A percentile compares a stretch with the other conserved stretches of the same genome.
These are phyloP conservation scores for Merodon equestris DNA, from an alignment of 2,888 invertebrate genomes.

Conservation along the genomic window DNA sequence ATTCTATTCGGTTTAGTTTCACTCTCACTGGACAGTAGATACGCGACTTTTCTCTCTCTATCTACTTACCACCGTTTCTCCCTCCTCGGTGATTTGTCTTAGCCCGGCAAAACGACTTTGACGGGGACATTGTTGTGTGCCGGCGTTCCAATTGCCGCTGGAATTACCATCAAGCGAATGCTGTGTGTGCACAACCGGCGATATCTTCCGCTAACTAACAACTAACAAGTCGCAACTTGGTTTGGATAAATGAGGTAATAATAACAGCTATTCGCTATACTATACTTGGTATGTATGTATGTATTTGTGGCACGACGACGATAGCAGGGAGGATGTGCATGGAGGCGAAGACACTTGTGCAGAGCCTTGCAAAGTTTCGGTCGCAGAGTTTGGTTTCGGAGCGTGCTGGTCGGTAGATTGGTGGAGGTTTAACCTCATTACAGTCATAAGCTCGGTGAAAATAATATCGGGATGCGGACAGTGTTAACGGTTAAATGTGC, in stretches of 20 bases:
- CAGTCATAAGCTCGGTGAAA: conserved; percentile 24
- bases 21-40: conserved; percentile 19
- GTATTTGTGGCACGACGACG: conserved; percentile 24
- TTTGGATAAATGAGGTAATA: conserved; percentile 54
- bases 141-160: conserved; percentile 46
- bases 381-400: conserved; percentile 15
- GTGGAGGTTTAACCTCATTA: conserved; percentile 42
- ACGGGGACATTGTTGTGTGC: conserved; percentile 22
- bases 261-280: conserved; percentile 2
- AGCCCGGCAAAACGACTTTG: conserved; percentile 38
- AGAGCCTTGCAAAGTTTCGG: conserved; percentile 35
- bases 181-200: conserved; percentile 28
- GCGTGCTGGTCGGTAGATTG: conserved; percentile 5
- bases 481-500: no score
- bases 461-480: conserved; percentile 1
- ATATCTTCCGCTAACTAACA: conserved; percentile 39
- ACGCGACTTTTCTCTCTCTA: no score
- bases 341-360: conserved; percentile 33
- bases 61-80: conserved; percentile 1
- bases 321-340: conserved; percentile 19
- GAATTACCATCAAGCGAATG: conserved; percentile 5
- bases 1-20: conserved; percentile 19
- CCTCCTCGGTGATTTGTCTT: conserved; percentile 43
- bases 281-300: conserved; percentile 31
- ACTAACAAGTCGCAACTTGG: conserved; percentile 43